Percentiles rank a stretch among this genome's conserved stretches.
These are phyloP conservation scores for Myotis pilosus DNA, from an alignment of 2,797 vertebrate genomes.

Conservation along the genomic window DNA sequence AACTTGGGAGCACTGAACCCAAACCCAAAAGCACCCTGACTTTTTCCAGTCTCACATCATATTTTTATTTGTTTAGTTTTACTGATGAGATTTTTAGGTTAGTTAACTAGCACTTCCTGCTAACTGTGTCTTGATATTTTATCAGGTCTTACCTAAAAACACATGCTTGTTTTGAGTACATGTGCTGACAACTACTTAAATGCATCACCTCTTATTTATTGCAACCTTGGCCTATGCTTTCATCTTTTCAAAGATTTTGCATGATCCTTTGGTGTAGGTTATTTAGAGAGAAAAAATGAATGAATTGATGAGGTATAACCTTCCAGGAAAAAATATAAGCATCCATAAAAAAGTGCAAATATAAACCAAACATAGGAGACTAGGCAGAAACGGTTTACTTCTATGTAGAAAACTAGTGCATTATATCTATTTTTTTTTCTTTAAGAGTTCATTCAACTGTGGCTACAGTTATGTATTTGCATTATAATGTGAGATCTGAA, in stretches of 20 bases:
- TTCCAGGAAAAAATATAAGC: slow-evolving; percentile 24
- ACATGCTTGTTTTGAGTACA: slow-evolving; percentile 64
- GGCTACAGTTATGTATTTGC: slow-evolving; percentile 58
- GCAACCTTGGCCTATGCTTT: slow-evolving; percentile 59
- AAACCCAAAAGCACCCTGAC: slow-evolving; percentile 66
- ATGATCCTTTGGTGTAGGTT: slow-evolving; percentile 39
- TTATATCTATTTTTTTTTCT: slow-evolving; percentile 18
- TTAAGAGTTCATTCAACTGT: slow-evolving; percentile 23
- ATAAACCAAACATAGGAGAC: slow-evolving; percentile 31
- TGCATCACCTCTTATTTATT: slow-evolving; percentile 57
- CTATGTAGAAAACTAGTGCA: neutral
- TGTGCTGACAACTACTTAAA: slow-evolving; percentile 75
- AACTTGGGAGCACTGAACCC: slow-evolving; percentile 73
- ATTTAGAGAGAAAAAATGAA: slow-evolving; percentile 34
- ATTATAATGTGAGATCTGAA: slow-evolving; percentile 65
- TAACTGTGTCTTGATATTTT: slow-evolving; percentile 69
- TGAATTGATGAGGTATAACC: slow-evolving; percentile 60
- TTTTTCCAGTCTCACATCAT: slow-evolving; percentile 75
- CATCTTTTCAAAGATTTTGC: slow-evolving; percentile 61
- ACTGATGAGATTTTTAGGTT: slow-evolving; percentile 79
- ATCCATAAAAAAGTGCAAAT: slow-evolving; percentile 46
- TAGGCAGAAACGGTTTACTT: neutral
- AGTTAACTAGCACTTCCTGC: slow-evolving; percentile 73
- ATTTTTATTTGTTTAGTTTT: slow-evolving; percentile 81
- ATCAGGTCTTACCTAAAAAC: slow-evolving; percentile 67